Conservation (phyloP, 64 coral and sea anemone species). For the Platygyra sinensis region DNA sequence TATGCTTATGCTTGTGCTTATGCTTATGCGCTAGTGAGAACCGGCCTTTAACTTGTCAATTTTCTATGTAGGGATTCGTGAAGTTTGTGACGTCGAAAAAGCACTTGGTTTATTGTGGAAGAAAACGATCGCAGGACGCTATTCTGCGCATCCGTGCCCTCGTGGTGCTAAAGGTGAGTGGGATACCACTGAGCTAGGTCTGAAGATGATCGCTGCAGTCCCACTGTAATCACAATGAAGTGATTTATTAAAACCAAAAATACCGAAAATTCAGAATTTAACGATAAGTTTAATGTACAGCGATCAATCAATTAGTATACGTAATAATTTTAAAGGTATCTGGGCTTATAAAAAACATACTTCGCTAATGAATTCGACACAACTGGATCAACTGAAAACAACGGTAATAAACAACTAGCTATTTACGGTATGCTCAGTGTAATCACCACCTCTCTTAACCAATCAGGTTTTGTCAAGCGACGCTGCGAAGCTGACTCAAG, state of each 20-base stretch:
- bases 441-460: not conserved
- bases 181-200: not conserved
- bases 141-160: conserved; percentile 78
- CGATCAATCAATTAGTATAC: too few relatives aligned
- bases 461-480: conserved; percentile 76
- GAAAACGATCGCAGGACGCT: conserved; percentile 84
- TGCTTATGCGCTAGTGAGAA: too few relatives aligned
- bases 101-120: conserved; percentile 82
- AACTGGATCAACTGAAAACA: too few relatives aligned
- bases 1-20: too few relatives aligned
- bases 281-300: too few relatives aligned
- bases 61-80: conserved; percentile 67
- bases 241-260: too few relatives aligned
- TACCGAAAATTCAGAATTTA: too few relatives aligned
- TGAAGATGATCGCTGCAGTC: not conserved
- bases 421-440: not conserved
- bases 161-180: conserved; percentile 81
- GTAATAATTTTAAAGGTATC: too few relatives aligned
- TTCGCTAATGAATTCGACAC: too few relatives aligned
- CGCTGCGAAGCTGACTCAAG: conserved; percentile 86
- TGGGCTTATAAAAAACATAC: too few relatives aligned
- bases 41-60: not conserved
- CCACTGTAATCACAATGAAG: too few relatives aligned
- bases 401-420: too few relatives aligned
- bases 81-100: conserved; percentile 82